Conservation (phyloP, 2,113 vertebrate genomes). For the Procapra przewalskii region DNA sequence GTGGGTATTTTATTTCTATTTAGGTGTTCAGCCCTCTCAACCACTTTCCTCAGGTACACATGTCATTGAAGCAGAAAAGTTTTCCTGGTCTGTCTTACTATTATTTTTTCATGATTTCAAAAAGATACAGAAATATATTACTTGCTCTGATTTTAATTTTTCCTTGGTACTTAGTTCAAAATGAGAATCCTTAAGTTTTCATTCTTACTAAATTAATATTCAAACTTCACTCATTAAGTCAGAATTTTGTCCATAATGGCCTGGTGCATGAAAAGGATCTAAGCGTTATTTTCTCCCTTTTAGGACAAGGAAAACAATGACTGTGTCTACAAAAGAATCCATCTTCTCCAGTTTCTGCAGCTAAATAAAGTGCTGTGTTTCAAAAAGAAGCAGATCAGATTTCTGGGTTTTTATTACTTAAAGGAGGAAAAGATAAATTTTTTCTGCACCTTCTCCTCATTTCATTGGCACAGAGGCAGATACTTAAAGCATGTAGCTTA, state of each 20-base stretch:
- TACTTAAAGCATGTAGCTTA: not conserved
- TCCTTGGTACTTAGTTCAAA: not conserved
- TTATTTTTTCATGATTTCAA: not conserved
- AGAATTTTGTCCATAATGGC: not conserved
- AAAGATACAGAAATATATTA: not conserved
- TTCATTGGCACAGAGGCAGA: not conserved
- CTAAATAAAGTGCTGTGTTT: slow-evolving; percentile 34
- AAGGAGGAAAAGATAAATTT: not conserved
- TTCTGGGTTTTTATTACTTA: not conserved
- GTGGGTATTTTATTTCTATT: not conserved
- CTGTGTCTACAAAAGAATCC: slow-evolving; percentile 5
- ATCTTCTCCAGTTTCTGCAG: slow-evolving; percentile 24
- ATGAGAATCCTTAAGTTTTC: not conserved
- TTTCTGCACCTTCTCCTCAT: not conserved
- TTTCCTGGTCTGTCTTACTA: not conserved
- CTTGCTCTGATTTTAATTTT: slow-evolving; percentile 6
- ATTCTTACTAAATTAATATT: not conserved
- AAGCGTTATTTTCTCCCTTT: slow-evolving; percentile 30
- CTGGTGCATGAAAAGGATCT: not conserved
- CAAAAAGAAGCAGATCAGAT: slow-evolving; percentile 1
- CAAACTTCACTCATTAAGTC: not conserved
- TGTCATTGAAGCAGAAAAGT: not conserved
- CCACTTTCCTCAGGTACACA: not conserved
- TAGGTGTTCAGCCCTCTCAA: not conserved
- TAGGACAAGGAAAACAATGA: not conserved